A percentile compares a stretch with the other conserved stretches of the same genome.
Evolutionary conservation across 64 coral and sea anemone species (phyloP).

Genomic region (Trachythela sp.): DNA sequence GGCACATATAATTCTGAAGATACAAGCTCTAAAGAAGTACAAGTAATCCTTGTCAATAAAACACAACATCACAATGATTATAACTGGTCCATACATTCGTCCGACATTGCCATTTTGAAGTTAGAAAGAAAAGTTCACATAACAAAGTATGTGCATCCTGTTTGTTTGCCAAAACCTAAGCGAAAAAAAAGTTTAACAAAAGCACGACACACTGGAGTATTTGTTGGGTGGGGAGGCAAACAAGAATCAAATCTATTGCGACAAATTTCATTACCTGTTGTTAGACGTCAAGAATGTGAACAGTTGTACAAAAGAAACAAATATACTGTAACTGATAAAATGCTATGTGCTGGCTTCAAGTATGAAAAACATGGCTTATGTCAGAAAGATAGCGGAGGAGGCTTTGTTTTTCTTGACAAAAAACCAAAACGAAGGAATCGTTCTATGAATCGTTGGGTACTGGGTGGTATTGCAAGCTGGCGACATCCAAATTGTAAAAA

Average conservation of each 20-base stretch:
- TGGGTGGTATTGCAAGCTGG: slow-evolving; percentile 1
- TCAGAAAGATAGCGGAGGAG: not conserved
- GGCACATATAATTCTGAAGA: not conserved
- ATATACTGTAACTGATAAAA: not conserved
- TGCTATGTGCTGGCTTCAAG: not conserved
- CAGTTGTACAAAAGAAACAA: not conserved
- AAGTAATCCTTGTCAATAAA: not conserved
- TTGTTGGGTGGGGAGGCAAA: not conserved
- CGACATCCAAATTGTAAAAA: not conserved
- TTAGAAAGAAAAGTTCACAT: not conserved
- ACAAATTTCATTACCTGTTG: not conserved
- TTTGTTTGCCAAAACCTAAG: not conserved
- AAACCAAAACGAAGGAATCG: not conserved
- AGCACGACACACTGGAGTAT: not conserved
- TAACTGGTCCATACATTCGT: not conserved
- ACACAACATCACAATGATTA: not conserved
- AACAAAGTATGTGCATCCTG: slow-evolving; percentile 9
- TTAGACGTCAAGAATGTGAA: not conserved
- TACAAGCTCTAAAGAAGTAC: not conserved
- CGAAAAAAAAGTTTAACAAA: not conserved
- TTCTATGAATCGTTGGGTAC: not conserved
- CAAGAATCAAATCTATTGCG: not conserved
- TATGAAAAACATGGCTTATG: not conserved
- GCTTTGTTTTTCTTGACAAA: slow-evolving; percentile 6
- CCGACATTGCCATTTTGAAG: not conserved